Evolutionary conservation across 2,888 invertebrate genomes (phyloP), one percentile per base, ranked within the genome.

Genomic region (Silvanus unidentatus): DNA sequence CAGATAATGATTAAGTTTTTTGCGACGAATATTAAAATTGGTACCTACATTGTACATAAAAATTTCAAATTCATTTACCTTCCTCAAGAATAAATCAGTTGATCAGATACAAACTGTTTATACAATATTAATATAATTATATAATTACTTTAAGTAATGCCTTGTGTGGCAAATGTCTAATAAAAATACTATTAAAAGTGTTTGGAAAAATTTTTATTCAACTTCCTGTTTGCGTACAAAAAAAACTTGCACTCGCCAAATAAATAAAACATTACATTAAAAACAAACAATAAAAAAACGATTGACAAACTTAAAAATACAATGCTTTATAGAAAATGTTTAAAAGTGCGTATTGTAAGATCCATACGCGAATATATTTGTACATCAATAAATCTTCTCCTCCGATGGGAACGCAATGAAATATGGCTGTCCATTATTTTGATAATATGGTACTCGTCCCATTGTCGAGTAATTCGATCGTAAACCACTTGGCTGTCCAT

Each of bases 371-470:
- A 5, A 5, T 22, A 22, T 22, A n/a, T 22, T 22, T 22, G 22
- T 22, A 22, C 22, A 22, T 72, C 80, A 78, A 71, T 81, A 80
- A 57, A 78, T 78, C 72, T 81, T 81, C 60, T 82, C 81, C 47
- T 81, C 81, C 35, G 79, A 77, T 44, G 79, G 78, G 70, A 79
- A 71, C 2, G 62, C 68, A 57, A 82, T 79, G 57, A 81, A 81
- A 61, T 81, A 82, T 1, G 81, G 80, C 53, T 76, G 73, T 32
- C 59, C 59, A 44, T 60, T 54, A 50, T 68, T 62, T 58, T 72
- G 70, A 61, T 78, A 77, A 55, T 77, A 78, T 2, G 78, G 74
- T 58, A 75, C 65, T 69, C 85, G 60, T 58, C 84, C 74, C 75
- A 86, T 75, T 8, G 80, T 73, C 57, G 86, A 73, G 70, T 83